These are phyloP conservation scores for Chalcis sispes DNA, from an alignment of 2,888 invertebrate species.

Conservation along the genomic window DNA sequence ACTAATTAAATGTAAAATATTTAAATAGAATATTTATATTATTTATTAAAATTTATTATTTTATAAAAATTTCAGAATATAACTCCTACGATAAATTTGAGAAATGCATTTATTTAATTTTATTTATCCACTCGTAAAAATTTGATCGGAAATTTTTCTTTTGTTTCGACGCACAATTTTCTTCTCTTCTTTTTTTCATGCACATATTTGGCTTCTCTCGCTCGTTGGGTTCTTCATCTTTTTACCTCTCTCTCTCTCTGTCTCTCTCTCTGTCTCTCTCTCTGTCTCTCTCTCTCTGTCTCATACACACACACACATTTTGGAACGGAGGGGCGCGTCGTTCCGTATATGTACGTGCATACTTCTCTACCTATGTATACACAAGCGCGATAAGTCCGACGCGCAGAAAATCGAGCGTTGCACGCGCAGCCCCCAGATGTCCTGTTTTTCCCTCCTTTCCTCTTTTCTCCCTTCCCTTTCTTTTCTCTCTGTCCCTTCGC, in stretches of 20 bases:
- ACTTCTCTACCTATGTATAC: no score
- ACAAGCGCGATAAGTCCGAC: background rate
- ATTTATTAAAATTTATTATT: no score
- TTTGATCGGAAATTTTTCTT: slow-evolving; percentile 31
- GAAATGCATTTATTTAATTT: background rate
- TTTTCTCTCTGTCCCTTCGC: background rate
- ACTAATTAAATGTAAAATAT: no score
- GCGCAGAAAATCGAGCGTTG: slow-evolving; percentile 44
- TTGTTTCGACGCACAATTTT: slow-evolving; percentile 22
- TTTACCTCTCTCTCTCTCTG: slow-evolving; percentile 38
- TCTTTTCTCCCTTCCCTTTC: slow-evolving; percentile 6
- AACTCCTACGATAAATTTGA: no score
- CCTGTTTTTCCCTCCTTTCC: slow-evolving; percentile 30
- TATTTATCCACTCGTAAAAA: slow-evolving; percentile 20
- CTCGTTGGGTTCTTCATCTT: background rate
- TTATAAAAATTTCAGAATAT: no score
- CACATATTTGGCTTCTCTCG: no score
- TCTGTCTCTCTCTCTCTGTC: slow-evolving; percentile 39
- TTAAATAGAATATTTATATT: no score
- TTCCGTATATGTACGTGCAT: slow-evolving; percentile 7
- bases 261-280: slow-evolving; percentile 48
- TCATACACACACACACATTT: slow-evolving; percentile 8
- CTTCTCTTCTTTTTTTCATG: slow-evolving; percentile 7
- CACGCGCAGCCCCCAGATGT: slow-evolving; percentile 37
- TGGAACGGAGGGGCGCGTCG: slow-evolving; percentile 28